Evolutionary conservation across 37 sponge, comb jelly and placozoan genomes (phyloP).

Genomic region (Beroe ovata): DNA sequence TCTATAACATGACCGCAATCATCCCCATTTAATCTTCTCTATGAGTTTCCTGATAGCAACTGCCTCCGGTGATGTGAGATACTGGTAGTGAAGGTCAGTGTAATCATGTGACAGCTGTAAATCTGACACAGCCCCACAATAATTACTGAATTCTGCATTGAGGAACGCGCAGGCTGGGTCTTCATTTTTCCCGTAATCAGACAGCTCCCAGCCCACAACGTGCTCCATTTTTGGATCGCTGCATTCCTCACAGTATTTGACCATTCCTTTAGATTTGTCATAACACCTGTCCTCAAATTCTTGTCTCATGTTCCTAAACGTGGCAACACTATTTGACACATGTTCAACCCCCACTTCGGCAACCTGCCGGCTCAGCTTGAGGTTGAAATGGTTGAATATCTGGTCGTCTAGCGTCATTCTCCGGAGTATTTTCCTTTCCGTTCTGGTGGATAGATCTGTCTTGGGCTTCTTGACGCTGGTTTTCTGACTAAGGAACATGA

Average conservation of each 20-base stretch:
- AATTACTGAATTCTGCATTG: neutral
- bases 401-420: neutral
- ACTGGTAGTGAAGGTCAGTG: neutral
- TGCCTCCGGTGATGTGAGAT: neutral
- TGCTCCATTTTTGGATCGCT: neutral
- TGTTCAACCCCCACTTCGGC: neutral
- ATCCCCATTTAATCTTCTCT: neutral
- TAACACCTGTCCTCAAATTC: neutral
- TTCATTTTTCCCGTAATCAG: neutral
- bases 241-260: neutral
- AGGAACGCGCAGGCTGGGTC: neutral
- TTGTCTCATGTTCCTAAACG: neutral
- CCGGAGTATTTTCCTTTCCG: neutral
- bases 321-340: neutral
- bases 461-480: neutral
- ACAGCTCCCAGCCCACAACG: neutral
- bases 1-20: too few species aligned
- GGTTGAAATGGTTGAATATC: neutral
- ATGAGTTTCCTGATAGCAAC: neutral
- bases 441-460: neutral
- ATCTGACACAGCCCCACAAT: neutral
- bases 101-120: neutral
- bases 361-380: neutral
- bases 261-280: neutral
- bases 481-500: neutral